Percentiles rank a stretch among this genome's conserved stretches.
phyloP scores from a whole-genome alignment of 1,140 invertebrate genomes.

The Ceratoteleas bidentatus region DNA sequence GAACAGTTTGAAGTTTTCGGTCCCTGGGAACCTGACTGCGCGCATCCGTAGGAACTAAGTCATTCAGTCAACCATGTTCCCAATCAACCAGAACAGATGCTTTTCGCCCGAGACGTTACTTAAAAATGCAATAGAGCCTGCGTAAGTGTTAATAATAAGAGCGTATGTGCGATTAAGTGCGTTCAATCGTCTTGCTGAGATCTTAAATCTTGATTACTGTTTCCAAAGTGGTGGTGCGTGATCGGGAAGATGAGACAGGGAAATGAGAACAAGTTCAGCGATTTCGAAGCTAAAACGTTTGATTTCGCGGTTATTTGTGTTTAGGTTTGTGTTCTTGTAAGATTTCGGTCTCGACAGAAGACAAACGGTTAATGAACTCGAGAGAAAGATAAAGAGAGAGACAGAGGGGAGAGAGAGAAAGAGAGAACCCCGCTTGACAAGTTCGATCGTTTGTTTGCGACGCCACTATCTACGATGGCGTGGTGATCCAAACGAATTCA shows the following conservation, averaged over 20 bases:
- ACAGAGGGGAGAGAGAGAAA: slow-evolving; percentile 21
- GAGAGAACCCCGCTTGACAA: slow-evolving; percentile 31
- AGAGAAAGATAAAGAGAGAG: slow-evolving; percentile 14
- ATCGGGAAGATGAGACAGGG: slow-evolving; percentile 10
- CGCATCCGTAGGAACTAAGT: slow-evolving; percentile 52
- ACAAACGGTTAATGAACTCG: slow-evolving; percentile 46
- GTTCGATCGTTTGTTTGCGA: slow-evolving; percentile 16
- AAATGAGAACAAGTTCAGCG: slow-evolving; percentile 29
- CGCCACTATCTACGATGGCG: slow-evolving; percentile 30
- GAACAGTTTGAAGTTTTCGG: slow-evolving; percentile 21
- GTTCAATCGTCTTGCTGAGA: slow-evolving; percentile 37
- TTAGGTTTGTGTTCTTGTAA: slow-evolving; percentile 24
- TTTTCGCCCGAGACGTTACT: slow-evolving; percentile 47
- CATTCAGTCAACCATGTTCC: slow-evolving; percentile 31
- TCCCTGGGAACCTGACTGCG: slow-evolving; percentile 31
- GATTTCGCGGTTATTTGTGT: slow-evolving; percentile 24
- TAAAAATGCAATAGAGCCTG: slow-evolving; percentile 63
- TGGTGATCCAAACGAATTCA: slow-evolving; percentile 38
- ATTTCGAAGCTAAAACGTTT: slow-evolving; percentile 31
- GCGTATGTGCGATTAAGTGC: slow-evolving; percentile 19
- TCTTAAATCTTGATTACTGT: slow-evolving; percentile 40
- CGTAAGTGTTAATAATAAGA: slow-evolving; percentile 48
- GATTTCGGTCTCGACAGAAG: slow-evolving; percentile 56
- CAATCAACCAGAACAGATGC: slow-evolving; percentile 44
- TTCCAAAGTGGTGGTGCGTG: slow-evolving; percentile 8